Conservation (phyloP, 2,797 vertebrate species). For the Gallinago solitaria region DNA sequence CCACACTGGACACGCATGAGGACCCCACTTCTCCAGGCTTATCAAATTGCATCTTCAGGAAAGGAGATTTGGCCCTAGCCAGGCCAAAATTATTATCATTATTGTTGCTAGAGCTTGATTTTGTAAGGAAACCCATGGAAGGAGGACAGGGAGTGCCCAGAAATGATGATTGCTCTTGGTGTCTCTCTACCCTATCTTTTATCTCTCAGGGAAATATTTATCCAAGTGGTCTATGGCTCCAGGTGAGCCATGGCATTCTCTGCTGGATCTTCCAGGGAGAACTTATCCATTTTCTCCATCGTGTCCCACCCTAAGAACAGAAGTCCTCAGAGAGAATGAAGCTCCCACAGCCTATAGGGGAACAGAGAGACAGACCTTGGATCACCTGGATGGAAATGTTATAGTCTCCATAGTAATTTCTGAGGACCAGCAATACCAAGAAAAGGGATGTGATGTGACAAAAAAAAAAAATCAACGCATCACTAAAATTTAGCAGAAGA, state of each 20-base stretch:
- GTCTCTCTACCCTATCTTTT: not conserved
- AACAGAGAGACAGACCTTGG: not conserved
- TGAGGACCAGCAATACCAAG: not conserved
- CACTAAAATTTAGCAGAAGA: not conserved
- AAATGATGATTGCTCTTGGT: not conserved
- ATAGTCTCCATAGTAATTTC: not conserved
- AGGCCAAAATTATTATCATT: not conserved
- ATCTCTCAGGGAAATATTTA: not conserved
- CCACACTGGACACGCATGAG: rapidly evolving
- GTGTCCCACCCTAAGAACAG: not conserved
- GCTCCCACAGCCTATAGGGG: not conserved
- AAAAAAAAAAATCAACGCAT: not conserved
- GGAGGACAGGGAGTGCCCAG: not conserved
- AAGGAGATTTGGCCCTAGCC: not conserved
- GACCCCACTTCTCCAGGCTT: not conserved
- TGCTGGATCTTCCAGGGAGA: not conserved
- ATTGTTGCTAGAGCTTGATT: not conserved
- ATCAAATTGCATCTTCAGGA: not conserved
- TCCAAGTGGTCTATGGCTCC: not conserved
- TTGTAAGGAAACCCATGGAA: not conserved
- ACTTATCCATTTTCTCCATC: not conserved
- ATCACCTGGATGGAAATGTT: not conserved
- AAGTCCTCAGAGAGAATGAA: not conserved
- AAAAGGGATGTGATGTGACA: not conserved
- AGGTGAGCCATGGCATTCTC: not conserved